phyloP scores from a whole-genome alignment of 2,113 vertebrate species.

The Galemys pyrenaicus region DNA sequence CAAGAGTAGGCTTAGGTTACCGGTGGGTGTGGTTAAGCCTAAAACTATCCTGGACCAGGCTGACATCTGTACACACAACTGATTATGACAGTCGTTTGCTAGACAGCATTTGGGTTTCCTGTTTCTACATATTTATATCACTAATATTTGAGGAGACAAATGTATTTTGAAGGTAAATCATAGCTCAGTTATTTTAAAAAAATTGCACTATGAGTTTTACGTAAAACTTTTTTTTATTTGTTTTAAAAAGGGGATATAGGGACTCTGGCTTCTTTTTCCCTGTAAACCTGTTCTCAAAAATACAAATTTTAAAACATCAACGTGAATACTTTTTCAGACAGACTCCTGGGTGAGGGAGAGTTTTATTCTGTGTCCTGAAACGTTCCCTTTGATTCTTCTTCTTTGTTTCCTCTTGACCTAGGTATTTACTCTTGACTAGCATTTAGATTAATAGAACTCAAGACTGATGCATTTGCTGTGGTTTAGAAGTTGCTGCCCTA shows the following conservation, averaged over 20 bases:
- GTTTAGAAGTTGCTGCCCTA: not conserved
- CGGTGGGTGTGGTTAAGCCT: not conserved
- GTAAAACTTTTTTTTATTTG: not conserved
- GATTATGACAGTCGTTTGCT: not conserved
- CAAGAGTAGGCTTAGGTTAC: not conserved
- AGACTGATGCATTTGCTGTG: not conserved
- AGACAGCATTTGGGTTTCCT: not conserved
- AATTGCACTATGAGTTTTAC: not conserved
- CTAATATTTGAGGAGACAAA: not conserved
- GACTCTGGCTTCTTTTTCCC: no score
- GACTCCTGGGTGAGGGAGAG: no score
- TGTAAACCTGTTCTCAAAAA: no score
- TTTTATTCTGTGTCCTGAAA: not conserved
- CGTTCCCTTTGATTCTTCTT: not conserved
- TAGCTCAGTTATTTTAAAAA: not conserved
- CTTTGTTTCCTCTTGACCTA: not conserved
- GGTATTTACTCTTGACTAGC: not conserved
- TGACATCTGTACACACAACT: not conserved
- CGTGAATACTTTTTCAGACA: no score
- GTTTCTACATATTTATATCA: not conserved
- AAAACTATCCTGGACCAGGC: not conserved
- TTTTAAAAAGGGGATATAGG: no score
- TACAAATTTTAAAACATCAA: no score
- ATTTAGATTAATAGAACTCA: not conserved
- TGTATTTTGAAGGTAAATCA: not conserved